phyloP scores from a whole-genome alignment of 2,888 invertebrate species.

The Torymus tubicola region DNA sequence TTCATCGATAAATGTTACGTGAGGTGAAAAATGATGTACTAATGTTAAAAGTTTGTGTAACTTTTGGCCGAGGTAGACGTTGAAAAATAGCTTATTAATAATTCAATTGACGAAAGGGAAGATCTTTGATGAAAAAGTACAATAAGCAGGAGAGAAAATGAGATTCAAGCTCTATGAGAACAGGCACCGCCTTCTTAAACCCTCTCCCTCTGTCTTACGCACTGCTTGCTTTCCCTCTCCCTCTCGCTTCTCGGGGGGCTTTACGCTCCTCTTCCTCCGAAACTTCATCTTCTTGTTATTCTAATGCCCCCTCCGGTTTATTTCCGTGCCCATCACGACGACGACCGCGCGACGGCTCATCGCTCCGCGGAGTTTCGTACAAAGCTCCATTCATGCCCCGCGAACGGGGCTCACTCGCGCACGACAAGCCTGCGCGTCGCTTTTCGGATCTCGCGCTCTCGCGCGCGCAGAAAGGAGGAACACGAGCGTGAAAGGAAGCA shows the following conservation, averaged over 20 bases:
- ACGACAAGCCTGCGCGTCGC: slow-evolving; percentile 20
- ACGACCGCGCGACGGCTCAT: slow-evolving; percentile 54
- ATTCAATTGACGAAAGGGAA: too few relatives aligned
- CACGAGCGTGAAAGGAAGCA: slow-evolving; percentile 33
- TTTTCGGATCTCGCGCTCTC: slow-evolving; percentile 14
- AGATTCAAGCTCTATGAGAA: too few relatives aligned
- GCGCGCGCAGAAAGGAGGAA: slow-evolving; percentile 39
- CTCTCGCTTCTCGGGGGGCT: slow-evolving; percentile 11
- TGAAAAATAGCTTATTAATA: too few relatives aligned
- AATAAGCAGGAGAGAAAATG: too few relatives aligned
- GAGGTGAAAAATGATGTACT: too few relatives aligned
- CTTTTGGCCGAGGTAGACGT: too few relatives aligned
- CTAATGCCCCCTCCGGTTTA: slow-evolving; percentile 62
- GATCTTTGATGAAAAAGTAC: too few relatives aligned
- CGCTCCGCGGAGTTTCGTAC: slow-evolving; percentile 61
- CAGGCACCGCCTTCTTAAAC: too few relatives aligned
- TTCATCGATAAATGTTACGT: too few relatives aligned
- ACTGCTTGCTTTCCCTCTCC: too few relatives aligned
- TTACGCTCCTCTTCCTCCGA: slow-evolving; percentile 41
- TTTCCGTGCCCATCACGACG: slow-evolving; percentile 63
- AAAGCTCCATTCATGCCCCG: slow-evolving; percentile 68
- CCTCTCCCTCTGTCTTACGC: too few relatives aligned
- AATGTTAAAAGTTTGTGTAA: too few relatives aligned
- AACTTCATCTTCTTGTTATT: slow-evolving; percentile 57
- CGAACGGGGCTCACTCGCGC: slow-evolving; percentile 52